Evolutionary conservation across 2,113 vertebrate genomes (phyloP).

Genomic region (Agapornis roseicollis): DNA sequence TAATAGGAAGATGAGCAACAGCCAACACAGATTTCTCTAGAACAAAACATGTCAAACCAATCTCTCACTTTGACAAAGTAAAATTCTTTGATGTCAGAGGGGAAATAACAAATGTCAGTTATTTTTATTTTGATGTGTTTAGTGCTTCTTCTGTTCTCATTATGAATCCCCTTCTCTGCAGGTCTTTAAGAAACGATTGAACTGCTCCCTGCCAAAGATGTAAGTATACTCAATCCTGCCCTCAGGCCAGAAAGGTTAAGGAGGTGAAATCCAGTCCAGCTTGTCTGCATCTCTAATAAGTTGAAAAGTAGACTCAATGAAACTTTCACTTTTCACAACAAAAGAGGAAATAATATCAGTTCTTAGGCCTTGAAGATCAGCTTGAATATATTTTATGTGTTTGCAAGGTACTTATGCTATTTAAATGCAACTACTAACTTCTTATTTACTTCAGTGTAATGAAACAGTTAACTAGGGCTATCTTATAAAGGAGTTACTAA

Average conservation of each 20-base stretch:
- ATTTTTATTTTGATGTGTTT: background rate
- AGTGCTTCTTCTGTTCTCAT: background rate
- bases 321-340: background rate
- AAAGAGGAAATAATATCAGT: background rate
- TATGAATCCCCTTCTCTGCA: background rate
- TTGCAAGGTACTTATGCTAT: background rate
- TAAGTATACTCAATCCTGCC: background rate
- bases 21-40: background rate
- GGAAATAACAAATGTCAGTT: background rate
- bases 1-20: background rate
- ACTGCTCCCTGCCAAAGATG: background rate
- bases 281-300: background rate
- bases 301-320: background rate
- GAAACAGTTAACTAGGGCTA: background rate
- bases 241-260: background rate
- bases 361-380: background rate
- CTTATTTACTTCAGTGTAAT: background rate
- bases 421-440: background rate
- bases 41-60: background rate
- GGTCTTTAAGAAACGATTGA: background rate
- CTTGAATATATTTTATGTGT: background rate
- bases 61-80: background rate
- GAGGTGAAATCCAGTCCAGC: background rate
- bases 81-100: background rate
- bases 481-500: background rate